These are phyloP conservation scores for Saguinus imperator DNA, from an alignment of 2,113 vertebrate genomes.

Conservation along the genomic window DNA sequence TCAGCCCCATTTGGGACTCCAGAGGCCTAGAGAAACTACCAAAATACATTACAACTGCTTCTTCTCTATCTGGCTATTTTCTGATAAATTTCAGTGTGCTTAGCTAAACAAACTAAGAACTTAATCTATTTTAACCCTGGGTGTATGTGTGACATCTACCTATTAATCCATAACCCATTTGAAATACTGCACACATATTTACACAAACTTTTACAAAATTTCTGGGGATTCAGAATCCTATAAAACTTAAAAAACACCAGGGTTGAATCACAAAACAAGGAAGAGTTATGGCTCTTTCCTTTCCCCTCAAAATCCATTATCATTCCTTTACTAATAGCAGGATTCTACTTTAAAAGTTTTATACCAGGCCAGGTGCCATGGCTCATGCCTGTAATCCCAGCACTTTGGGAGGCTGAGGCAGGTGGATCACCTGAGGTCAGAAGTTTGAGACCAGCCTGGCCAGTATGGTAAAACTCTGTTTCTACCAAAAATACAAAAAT, in stretches of 20 bases:
- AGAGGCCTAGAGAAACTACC: background rate
- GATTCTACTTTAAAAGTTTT: conserved; percentile 20
- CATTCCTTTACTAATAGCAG: background rate
- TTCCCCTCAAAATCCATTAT: background rate
- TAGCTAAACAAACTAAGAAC: background rate
- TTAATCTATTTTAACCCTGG: conserved; percentile 26
- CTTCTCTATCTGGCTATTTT: background rate
- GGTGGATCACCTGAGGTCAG: too few species aligned
- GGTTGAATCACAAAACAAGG: background rate
- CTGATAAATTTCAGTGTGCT: background rate
- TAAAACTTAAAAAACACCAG: background rate
- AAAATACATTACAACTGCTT: background rate
- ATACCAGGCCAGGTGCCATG: background rate
- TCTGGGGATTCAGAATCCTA: background rate
- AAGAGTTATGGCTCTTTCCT: background rate
- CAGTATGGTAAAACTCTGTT: too few species aligned
- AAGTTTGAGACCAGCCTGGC: too few species aligned
- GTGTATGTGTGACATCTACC: background rate
- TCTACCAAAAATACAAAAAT: too few species aligned
- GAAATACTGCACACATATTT: background rate
- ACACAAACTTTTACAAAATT: background rate
- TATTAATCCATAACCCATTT: background rate
- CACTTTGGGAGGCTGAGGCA: too few species aligned
- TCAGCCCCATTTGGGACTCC: background rate
- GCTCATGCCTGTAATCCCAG: too few species aligned